A percentile compares a stretch with the other conserved stretches of the same genome.
Evolutionary conservation across 92 coral and sea anemone genomes (phyloP).

Genomic region (Plumapathes pennacea): DNA sequence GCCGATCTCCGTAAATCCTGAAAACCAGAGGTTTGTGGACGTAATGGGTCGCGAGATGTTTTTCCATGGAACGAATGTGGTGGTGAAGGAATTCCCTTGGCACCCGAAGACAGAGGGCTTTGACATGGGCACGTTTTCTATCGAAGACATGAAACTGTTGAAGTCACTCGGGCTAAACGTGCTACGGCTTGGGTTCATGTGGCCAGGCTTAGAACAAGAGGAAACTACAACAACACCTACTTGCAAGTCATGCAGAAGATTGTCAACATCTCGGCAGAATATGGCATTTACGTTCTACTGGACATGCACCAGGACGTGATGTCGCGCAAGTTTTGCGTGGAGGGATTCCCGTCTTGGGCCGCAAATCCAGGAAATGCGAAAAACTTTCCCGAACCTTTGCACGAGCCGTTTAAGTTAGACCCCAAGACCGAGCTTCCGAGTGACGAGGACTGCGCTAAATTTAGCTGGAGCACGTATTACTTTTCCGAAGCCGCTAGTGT

Average conservation of each 20-base stretch:
- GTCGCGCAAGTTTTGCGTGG: constrained; percentile 91
- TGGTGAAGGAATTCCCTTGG: constrained; percentile 92
- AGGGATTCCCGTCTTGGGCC: constrained; percentile 94
- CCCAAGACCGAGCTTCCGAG: constrained; percentile 83
- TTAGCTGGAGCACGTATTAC: constrained; percentile 81
- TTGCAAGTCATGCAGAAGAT: constrained; percentile 68
- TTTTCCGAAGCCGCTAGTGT: constrained; percentile 83
- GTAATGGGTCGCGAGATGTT: constrained; percentile 74
- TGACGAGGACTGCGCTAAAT: constrained; percentile 81
- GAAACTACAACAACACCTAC: constrained; percentile 83
- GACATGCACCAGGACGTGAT: constrained; percentile 98
- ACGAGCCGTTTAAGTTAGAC: constrained; percentile 71
- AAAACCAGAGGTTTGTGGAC: constrained; percentile 73
- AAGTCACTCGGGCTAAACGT: constrained; percentile 89
- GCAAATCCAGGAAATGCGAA: constrained; percentile 76
- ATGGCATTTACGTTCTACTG: constrained; percentile 83
- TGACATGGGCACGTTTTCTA: constrained; percentile 75
- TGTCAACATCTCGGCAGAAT: constrained; percentile 74
- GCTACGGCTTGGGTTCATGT: constrained; percentile 93
- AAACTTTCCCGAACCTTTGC: constrained; percentile 85
- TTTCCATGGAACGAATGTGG: constrained; percentile 94
- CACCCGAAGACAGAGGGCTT: constrained; percentile 87
- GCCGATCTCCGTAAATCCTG: constrained; percentile 76
- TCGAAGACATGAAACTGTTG: constrained; percentile 89
- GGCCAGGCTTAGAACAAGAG: constrained; percentile 93